A percentile compares a stretch with the other conserved stretches of the same genome.
Conservation (phyloP, 2,888 invertebrate genomes). For the Pseudococcus longispinus region DNA sequence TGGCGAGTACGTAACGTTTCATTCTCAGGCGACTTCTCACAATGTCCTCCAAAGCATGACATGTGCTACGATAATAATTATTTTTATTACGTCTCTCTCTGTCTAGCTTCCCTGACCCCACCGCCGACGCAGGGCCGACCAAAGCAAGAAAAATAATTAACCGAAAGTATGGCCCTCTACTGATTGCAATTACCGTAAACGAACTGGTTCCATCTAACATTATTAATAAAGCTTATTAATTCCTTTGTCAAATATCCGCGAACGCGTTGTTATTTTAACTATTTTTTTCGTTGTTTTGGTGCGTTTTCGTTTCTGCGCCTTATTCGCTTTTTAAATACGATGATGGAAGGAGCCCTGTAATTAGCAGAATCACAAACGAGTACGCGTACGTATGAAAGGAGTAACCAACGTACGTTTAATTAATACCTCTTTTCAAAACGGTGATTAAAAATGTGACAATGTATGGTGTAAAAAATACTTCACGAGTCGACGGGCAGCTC, state of each 20-base stretch:
- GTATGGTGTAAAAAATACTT: background rate
- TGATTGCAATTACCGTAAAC: conserved; percentile 43
- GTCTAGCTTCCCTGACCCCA: background rate
- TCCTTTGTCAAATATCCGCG: conserved; percentile 46
- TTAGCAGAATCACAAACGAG: conserved; percentile 17
- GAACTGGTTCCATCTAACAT: conserved; percentile 29
- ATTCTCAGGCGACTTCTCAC: conserved; percentile 56
- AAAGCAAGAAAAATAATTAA: conserved; percentile 18
- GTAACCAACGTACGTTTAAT: background rate
- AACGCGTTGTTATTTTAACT: conserved; percentile 27
- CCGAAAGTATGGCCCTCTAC: conserved; percentile 37
- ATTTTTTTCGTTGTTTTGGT: background rate
- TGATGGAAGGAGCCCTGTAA: background rate
- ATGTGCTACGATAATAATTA: conserved; percentile 56
- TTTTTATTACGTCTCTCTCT: conserved; percentile 33
- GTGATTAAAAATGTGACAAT: conserved; percentile 25
- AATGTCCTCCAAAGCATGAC: conserved; percentile 57
- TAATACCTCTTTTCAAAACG: background rate
- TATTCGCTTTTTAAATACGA: too few relatives aligned
- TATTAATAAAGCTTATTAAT: conserved; percentile 44
- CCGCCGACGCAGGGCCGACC: background rate
- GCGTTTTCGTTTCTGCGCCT: too few relatives aligned
- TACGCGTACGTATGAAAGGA: background rate
- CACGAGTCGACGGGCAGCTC: conserved; percentile 1
- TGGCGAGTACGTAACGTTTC: conserved; percentile 29